These are phyloP conservation scores for Myxocyprinus asiaticus DNA, from an alignment of 2,113 vertebrate species.

Conservation along the genomic window DNA sequence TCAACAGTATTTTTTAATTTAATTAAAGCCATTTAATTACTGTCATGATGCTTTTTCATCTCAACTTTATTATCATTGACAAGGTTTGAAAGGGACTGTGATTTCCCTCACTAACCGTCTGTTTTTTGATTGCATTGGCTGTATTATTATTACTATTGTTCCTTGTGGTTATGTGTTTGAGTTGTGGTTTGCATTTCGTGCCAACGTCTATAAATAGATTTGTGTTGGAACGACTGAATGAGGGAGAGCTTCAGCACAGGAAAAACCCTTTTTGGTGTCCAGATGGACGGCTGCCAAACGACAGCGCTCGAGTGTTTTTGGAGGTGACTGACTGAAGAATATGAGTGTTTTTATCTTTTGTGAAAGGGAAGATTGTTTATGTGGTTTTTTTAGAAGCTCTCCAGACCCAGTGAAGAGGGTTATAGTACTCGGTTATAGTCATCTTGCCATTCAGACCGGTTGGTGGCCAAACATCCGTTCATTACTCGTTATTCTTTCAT, in stretches of 20 bases:
- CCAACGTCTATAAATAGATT: conserved; percentile 80
- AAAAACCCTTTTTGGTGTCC: conserved; percentile 77
- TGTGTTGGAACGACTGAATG: conserved; percentile 60
- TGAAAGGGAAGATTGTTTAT: conserved; percentile 40
- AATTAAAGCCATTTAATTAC: too few species aligned
- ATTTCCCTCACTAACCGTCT: not conserved
- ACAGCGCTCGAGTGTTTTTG: conserved; percentile 47
- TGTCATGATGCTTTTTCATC: too few species aligned
- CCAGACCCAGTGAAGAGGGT: not conserved
- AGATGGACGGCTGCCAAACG: conserved; percentile 74
- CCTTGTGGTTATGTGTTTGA: conserved; percentile 62
- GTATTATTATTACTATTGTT: conserved; percentile 39
- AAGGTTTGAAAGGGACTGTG: too few species aligned
- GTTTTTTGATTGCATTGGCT: not conserved
- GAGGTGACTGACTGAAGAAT: conserved; percentile 73
- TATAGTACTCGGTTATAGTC: too few species aligned
- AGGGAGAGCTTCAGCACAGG: too few species aligned
- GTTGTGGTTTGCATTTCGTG: conserved; percentile 71
- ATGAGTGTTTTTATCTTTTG: conserved; percentile 13
- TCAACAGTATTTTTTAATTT: too few species aligned
- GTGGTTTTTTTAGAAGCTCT: conserved; percentile 23
- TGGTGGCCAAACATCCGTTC: too few species aligned
- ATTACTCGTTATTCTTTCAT: too few species aligned
- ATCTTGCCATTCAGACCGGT: too few species aligned
- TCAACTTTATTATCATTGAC: too few species aligned